Evolutionary conservation across 2,113 vertebrate species (phyloP), one percentile per base, ranked within the genome.

Genomic region (Stictonetta naevosa): DNA sequence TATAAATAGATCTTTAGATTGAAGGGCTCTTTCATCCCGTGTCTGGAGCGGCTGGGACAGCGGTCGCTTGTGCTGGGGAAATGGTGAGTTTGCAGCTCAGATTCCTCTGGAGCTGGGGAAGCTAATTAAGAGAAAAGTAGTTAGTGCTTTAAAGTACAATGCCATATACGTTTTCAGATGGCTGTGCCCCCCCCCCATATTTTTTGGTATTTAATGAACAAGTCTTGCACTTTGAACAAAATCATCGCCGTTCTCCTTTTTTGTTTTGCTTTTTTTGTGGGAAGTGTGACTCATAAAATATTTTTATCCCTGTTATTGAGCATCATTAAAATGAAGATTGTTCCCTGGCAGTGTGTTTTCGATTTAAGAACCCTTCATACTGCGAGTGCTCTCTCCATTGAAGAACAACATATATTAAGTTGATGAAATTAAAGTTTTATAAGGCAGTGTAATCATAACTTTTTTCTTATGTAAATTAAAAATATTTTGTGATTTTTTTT

Each of bases 1-100:
- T 96, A 96, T 96, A 97, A 96, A 97, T 94, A 97, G 95, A 92
- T 96, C 77, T 91, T 91, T 89, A 93, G 95, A 92, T 95, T 79
- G 96, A 96, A 95, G 92, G 92, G 81, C 44, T 92, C 96, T 97
- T 97, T 96, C 78, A 96, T 97, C 96, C 95, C 78, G 28, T 69
- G 92, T 85, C 86, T 93, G 88, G 91, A 88, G 76, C 5, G 4
- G 83, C 86, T 2, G 5, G 86, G 93, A 94, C 79, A 93, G 92
- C 26, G 18, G 55, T 84, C 83, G 48, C 88, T 78, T 93, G 88
- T 94, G 88, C 76, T 38, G 56, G 59, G 73, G 71, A 84, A 68
- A 58, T 92, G 86, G 66, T 93, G 77, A 84, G 42, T 88, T 88
- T 91, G 90, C 56, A 75, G 77, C 48, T 28, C 62, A 53, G 80